These are phyloP conservation scores for Chrysogorgia sp. DNA, from an alignment of 92 coral and sea anemone genomes.

Conservation along the genomic window DNA sequence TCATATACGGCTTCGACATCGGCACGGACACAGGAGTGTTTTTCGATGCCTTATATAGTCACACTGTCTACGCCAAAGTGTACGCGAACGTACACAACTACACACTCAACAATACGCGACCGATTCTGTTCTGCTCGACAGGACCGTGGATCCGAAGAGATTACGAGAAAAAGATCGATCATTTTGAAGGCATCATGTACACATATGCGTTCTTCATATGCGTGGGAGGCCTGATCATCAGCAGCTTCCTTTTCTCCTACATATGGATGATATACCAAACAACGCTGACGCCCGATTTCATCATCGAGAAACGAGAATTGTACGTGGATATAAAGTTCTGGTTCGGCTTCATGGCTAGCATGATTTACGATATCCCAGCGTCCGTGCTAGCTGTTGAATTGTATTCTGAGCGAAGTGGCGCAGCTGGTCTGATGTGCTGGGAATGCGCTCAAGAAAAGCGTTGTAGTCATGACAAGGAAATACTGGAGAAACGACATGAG, in stretches of 20 bases:
- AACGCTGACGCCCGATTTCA: constrained; percentile 43
- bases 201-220: constrained; percentile 67
- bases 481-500: constrained; percentile 51
- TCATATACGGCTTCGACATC: constrained; percentile 67
- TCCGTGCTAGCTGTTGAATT: constrained; percentile 69
- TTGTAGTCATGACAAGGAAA: constrained; percentile 61
- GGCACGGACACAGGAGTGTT: constrained; percentile 68
- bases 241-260: constrained; percentile 52
- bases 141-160: constrained; percentile 76
- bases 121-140: constrained; percentile 61
- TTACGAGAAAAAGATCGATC: constrained; percentile 54
- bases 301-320: constrained; percentile 60
- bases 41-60: constrained; percentile 63
- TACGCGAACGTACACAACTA: constrained; percentile 10
- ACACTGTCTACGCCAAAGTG: constrained; percentile 54
- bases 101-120: constrained; percentile 53
- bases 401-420: constrained; percentile 65
- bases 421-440: constrained; percentile 75
- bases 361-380: constrained; percentile 78
- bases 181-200: constrained; percentile 60
- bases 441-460: constrained; percentile 62
- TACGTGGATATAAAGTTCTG: constrained; percentile 66
- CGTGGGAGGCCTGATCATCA: constrained; percentile 55
- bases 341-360: constrained; percentile 72
- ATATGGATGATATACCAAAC: constrained; percentile 63